Percentiles rank a stretch among this genome's conserved stretches.
phyloP scores from a whole-genome alignment of 1,140 invertebrate genomes.

The Solenopsis fugax region DNA sequence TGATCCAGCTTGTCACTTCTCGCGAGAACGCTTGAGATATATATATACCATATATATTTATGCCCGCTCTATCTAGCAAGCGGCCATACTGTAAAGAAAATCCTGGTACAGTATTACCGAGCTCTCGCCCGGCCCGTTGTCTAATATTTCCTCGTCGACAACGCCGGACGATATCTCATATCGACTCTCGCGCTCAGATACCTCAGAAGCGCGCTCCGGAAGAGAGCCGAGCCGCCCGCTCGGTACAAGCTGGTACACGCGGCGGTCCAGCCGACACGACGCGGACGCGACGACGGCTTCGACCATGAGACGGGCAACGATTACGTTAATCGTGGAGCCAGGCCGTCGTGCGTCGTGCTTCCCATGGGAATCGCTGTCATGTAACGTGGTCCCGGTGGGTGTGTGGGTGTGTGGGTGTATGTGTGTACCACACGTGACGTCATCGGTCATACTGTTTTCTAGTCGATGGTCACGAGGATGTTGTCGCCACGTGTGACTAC shows the following conservation, averaged over 20 bases:
- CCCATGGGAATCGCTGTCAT: constrained; percentile 52
- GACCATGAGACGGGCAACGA: constrained; percentile 33
- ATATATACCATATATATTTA: neutral
- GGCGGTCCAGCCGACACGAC: neutral
- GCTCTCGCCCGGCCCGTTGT: neutral
- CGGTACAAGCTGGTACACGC: no score
- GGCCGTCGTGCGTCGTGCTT: constrained; percentile 35
- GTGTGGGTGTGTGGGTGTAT: no score
- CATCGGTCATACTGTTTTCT: constrained; percentile 61
- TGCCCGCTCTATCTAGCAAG: neutral
- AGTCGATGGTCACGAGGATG: constrained; percentile 62
- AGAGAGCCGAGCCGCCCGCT: neutral
- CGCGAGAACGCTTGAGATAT: constrained; percentile 43
- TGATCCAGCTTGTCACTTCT: constrained; percentile 41
- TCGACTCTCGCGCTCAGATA: neutral
- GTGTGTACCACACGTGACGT: constrained; percentile 37
- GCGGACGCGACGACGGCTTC: constrained; percentile 9
- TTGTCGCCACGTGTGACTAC: constrained; percentile 24
- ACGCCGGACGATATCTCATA: constrained; percentile 22
- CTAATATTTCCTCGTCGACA: constrained; percentile 3
- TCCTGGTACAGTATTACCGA: constrained; percentile 70
- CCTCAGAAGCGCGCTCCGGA: neutral
- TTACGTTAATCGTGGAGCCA: constrained; percentile 30
- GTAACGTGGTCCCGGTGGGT: no score
- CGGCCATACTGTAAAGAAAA: constrained; percentile 68